Percentiles rank a stretch among this genome's conserved stretches.
Evolutionary conservation across 2,888 invertebrate genomes (phyloP).

Genomic region (Drosophila buzzatii): DNA sequence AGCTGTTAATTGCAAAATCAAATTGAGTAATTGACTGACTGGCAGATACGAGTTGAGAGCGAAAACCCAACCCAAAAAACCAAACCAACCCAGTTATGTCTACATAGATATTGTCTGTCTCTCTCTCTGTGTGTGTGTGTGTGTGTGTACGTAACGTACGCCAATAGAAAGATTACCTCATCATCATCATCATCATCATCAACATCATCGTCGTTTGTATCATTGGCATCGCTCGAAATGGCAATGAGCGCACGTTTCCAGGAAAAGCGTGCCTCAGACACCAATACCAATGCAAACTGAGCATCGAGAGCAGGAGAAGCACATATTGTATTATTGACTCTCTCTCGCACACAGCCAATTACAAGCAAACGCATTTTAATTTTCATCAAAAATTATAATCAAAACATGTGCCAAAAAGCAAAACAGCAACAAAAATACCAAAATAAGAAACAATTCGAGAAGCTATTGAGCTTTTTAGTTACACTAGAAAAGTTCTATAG

Average conservation of each 20-base stretch:
- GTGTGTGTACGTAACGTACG: slow-evolving; percentile 19
- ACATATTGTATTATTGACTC: slow-evolving; percentile 20
- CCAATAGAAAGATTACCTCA: slow-evolving; percentile 62
- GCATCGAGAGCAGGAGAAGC: slow-evolving; percentile 7
- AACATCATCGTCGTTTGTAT: slow-evolving; percentile 34
- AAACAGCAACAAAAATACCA: slow-evolving; percentile 3
- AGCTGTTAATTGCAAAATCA: slow-evolving; percentile 77
- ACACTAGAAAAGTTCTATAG: slow-evolving; percentile 17
- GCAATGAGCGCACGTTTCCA: slow-evolving; percentile 76
- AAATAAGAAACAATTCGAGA: neutral
- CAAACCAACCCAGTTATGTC: slow-evolving; percentile 2
- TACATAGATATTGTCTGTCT: neutral
- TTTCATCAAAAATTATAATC: slow-evolving; percentile 75
- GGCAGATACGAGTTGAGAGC: slow-evolving; percentile 45
- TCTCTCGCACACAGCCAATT: slow-evolving; percentile 50
- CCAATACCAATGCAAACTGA: slow-evolving; percentile 28
- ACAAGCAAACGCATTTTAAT: slow-evolving; percentile 81
- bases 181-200: slow-evolving; percentile 36
- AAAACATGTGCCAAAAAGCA: slow-evolving; percentile 73
- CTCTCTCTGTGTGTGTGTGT: no score
- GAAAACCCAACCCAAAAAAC: slow-evolving; percentile 21
- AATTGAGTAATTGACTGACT: slow-evolving; percentile 67
- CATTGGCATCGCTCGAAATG: slow-evolving; percentile 61
- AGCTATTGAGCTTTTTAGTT: slow-evolving; percentile 13
- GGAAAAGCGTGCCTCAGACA: slow-evolving; percentile 70